Base-by-base conservation (phyloP, 2,888 invertebrate species). In the Dynastes maya region DNA sequence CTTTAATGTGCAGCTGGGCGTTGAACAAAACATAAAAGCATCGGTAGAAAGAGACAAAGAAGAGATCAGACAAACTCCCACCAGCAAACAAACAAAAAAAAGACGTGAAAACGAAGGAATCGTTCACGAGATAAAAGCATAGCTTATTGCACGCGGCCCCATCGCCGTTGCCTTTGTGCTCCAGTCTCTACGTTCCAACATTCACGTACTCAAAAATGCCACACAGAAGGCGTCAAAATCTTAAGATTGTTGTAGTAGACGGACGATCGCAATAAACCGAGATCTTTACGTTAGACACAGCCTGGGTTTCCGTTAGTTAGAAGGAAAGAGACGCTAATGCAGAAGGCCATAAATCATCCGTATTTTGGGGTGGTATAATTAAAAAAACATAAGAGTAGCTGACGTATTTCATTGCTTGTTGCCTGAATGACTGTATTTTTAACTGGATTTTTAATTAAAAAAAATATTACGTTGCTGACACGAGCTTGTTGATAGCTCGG, bases 171-270 rank as follows among this genome's bases (percentile, higher is more conserved):
- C 16, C 8, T n/a, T 22, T 40, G 13, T 37, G n/a, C 63, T 37
- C 32, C 2, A 37, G 32, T 37, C 32, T 37, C 5, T 76, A 76
- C 76, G 76, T 76, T 76, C 67, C 16, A 67, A 67, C 32, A 55
- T 67, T 37, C 76, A 76, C 76, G 76, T 76, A 76, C 53, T 67
- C 76, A 67, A 55, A 55, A 67, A 67, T 64, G 51, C 64, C 55
- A 76, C 55, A 58, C 72, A 72, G 58, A 58, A 40, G 40, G 32
- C 58, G 55, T 72, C 58, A 29, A 40, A 37, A 72, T 40, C 16
- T 61, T 32, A 45, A 63, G 40, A 13, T n/a, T 3, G 22, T 22
- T 22, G 45, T 45, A 45, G 45, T 45, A 45, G 45, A 45, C 65
- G 32, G 32, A 40, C 65, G 65, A 40, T 65, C 40, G 37, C 40